Percentiles rank a stretch among this genome's conserved stretches.
These are phyloP conservation scores for Caloenas nicobarica DNA, from an alignment of 2,113 vertebrate genomes.

Conservation along the genomic window DNA sequence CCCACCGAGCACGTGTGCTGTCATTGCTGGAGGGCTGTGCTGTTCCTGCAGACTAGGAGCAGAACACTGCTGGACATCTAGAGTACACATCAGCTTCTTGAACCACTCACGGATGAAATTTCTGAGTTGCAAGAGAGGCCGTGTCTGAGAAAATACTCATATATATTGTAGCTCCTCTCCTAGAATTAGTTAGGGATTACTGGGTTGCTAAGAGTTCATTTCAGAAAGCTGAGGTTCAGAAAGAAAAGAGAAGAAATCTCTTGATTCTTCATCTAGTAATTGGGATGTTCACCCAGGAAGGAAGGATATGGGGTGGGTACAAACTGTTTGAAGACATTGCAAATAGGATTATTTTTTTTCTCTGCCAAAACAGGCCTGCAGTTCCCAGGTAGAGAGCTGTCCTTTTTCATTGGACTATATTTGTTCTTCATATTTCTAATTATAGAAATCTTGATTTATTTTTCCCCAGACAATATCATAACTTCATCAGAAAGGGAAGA, in stretches of 20 bases:
- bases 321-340: neutral
- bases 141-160: neutral
- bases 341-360: neutral
- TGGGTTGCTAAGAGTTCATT: neutral
- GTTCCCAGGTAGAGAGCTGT: neutral
- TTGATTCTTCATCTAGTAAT: neutral
- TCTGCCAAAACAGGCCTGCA: neutral
- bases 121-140: neutral
- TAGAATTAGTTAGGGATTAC: neutral
- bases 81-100: neutral
- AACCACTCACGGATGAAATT: neutral
- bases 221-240: neutral
- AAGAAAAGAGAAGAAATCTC: neutral
- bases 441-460: neutral
- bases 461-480: neutral
- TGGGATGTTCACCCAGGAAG: neutral
- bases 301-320: neutral
- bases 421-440: neutral
- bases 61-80: neutral
- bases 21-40: slow-evolving; percentile 14
- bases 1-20: fast-evolving
- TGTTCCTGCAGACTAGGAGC: neutral
- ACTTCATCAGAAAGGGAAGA: neutral
- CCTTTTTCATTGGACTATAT: neutral
- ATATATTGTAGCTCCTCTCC: neutral